Evolutionary conservation across 2,888 invertebrate genomes (phyloP), one percentile per base, ranked within the genome.

Genomic region (Eupsilia transversa): DNA sequence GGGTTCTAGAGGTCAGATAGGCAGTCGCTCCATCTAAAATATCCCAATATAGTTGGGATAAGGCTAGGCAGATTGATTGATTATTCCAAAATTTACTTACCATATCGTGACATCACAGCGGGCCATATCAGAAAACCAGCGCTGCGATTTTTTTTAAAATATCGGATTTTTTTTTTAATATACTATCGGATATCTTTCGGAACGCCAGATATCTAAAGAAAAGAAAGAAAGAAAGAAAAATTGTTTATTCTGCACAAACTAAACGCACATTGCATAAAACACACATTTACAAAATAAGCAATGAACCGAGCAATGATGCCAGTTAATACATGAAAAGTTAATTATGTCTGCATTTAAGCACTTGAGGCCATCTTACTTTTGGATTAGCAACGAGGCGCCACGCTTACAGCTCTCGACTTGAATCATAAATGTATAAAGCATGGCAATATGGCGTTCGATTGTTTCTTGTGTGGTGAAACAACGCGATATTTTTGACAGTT

Each of bases 341-440:
- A 88, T 89, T 88, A 83, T 86, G 82, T 68, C 78, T 84, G 78
- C 80, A 84, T 83, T 83, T 41, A 74, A 61, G 72, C 83, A 85
- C 87, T 89, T 82, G 87, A 88, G 63, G 77, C 66, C 67, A 82
- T 81, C 81, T 85, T 82, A 83, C 79, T 61, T 74, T 72, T 77
- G 83, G 78, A 84, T 87, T 83, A 87, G 64, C 80, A 66, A 69
- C 72, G 65, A 74, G 82, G 79, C 84, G 82, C 82, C 87, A 77
- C 71, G 71, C 72, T 73, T 66, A 27, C 46, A 66, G 71, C 79
- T 77, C 88, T 87, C 76, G 82, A 84, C 41, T 77, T 90, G 87
- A 91, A 92, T 91, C 89, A 91, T 91, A 89, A 91, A 90, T 91
- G 86, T 86, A 91, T 91, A 9, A 84, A 78, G 79, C 71, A 71